Percentiles rank a stretch among this genome's conserved stretches.
These are phyloP conservation scores for Atlantisia rogersi DNA, from an alignment of 2,113 vertebrate species.

Conservation along the genomic window DNA sequence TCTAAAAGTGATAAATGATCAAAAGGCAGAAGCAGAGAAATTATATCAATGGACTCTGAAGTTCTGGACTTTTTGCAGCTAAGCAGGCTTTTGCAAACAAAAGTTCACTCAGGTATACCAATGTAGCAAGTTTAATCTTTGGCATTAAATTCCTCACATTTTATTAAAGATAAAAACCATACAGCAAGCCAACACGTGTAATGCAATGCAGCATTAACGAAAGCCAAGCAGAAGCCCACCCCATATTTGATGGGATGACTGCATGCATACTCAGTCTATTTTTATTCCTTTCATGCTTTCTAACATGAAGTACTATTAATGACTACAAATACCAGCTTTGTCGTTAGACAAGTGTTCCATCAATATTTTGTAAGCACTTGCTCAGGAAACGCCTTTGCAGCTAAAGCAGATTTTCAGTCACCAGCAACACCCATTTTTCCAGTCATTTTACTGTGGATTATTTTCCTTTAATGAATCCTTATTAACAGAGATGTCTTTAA, in stretches of 20 bases:
- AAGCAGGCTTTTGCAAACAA: background rate
- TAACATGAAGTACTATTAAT: slow-evolving; percentile 45
- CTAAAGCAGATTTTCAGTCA: background rate
- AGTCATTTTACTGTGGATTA: background rate
- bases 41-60: background rate
- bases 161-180: background rate
- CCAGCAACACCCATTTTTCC: background rate
- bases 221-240: background rate
- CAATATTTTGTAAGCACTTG: slow-evolving; percentile 63
- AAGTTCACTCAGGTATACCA: background rate
- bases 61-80: background rate
- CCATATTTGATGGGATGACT: background rate
- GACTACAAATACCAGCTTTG: slow-evolving; percentile 14
- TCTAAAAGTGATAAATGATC: background rate
- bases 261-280: background rate
- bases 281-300: slow-evolving; percentile 23
- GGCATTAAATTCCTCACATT: background rate
- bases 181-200: background rate
- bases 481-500: background rate
- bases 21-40: background rate
- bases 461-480: background rate
- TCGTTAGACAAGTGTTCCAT: slow-evolving; percentile 27
- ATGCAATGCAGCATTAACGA: background rate
- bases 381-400: background rate
- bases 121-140: background rate